These are phyloP conservation scores for Antheraea assamensis DNA, from an alignment of 2,888 invertebrate species.

Conservation along the genomic window DNA sequence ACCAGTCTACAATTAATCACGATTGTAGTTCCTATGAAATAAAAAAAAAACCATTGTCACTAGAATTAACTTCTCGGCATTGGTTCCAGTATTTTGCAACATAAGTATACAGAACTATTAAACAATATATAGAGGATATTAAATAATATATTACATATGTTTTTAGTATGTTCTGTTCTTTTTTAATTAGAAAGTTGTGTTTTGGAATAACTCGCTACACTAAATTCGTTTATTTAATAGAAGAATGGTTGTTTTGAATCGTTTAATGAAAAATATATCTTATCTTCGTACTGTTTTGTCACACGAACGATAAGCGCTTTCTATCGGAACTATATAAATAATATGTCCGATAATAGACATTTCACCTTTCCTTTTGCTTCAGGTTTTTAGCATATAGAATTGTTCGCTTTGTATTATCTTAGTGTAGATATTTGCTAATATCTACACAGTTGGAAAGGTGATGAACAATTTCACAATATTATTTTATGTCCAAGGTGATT, in stretches of 20 bases:
- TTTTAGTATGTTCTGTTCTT: no score
- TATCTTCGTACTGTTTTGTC: not conserved
- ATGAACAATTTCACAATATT: not conserved
- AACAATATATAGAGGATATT: no score
- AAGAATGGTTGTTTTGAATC: not conserved
- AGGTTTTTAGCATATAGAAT: not conserved
- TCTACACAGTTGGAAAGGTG: not conserved
- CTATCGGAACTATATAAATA: constrained; percentile 7
- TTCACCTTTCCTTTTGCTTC: not conserved
- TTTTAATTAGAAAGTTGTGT: no score
- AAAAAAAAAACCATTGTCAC: no score
- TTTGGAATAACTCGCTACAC: no score
- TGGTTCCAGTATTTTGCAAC: no score
- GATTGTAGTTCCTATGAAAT: no score
- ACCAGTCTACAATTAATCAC: no score
- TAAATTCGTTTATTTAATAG: not conserved
- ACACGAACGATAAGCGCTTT: constrained; percentile 5
- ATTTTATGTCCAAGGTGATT: no score
- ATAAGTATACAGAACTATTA: no score
- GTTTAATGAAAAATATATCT: not conserved
- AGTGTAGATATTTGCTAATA: not conserved
- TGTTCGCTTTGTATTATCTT: not conserved
- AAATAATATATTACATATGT: no score
- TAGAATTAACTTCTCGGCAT: no score
- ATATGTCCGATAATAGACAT: constrained; percentile 2